phyloP scores from a whole-genome alignment of 2,888 invertebrate genomes.

The Archips crataeganus region DNA sequence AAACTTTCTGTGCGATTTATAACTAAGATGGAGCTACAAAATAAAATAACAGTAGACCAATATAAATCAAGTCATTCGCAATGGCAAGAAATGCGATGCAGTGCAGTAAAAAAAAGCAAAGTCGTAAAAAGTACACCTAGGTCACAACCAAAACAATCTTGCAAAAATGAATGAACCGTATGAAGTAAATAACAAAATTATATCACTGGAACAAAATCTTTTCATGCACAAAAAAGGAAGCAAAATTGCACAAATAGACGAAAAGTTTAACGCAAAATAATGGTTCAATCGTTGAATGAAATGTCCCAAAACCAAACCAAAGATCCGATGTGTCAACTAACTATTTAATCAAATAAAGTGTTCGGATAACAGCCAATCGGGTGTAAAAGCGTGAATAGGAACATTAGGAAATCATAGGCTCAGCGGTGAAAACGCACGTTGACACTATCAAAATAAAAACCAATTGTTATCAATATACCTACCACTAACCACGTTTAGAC shows the following conservation, averaged over 20 bases:
- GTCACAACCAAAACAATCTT: constrained; percentile 1
- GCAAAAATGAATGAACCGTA: constrained; percentile 7
- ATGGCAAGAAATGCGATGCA: constrained; percentile 19
- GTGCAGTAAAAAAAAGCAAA: constrained; percentile 1
- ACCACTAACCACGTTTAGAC: constrained; percentile 26
- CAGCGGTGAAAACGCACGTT: constrained; percentile 4
- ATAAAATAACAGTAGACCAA: background rate
- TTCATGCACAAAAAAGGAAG: background rate
- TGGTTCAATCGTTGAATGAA: background rate
- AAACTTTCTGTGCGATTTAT: too few relatives aligned
- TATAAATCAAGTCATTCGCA: constrained; percentile 26
- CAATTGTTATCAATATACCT: constrained; percentile 31
- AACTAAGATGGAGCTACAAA: background rate
- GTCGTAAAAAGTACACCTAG: constrained; percentile 1
- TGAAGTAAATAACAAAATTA: background rate
- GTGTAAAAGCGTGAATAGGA: constrained; percentile 14
- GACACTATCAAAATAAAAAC: constrained; percentile 28
- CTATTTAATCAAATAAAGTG: constrained; percentile 8
- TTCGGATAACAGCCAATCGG: constrained; percentile 6
- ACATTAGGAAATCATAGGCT: constrained; percentile 17
- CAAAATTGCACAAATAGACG: background rate
- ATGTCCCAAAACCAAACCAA: background rate
- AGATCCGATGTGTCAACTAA: background rate
- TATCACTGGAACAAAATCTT: background rate
- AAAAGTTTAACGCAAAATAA: background rate